Evolutionary conservation across 2,888 invertebrate genomes (phyloP), one percentile per base, ranked within the genome.

Genomic region (Hermaeophaga mercurialis): DNA sequence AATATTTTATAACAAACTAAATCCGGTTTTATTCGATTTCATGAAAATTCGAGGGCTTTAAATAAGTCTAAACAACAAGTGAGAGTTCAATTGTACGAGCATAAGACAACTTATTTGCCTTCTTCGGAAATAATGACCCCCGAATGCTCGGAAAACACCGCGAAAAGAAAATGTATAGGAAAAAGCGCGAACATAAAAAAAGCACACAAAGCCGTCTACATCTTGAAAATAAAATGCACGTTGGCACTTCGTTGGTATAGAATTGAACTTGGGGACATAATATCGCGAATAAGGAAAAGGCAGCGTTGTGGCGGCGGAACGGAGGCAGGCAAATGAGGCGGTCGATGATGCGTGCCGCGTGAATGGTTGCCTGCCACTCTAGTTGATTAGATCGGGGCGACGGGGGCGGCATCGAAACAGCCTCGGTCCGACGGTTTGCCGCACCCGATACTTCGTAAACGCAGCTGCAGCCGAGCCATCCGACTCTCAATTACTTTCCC

Each of bases 281-380:
- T 48, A 38, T 39, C 18, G 11, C n/a, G 24, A 52, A 43, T 43
- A 34, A 33, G 43, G 43, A 52, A 44, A 52, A 44, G 43, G 52
- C 52, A 34, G 34, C 5, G 50, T 18, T 28, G n/a, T 7, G 14
- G 44, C 22, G 24, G 31, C 22, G 44, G 34, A 33, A 48, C 33
- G 61, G 56, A 59, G 54, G 66, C 63, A 68, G 66, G 68, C 68
- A 68, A 68, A 68, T 68, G 66, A 68, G 68, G 68, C 66, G 68
- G 68, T 66, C 68, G 68, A 68, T 68, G 68, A 66, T 68, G 68
- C 68, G 68, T 68, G 65, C 64, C 55, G 61, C 62, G 65, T 65
- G 64, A 63, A 64, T 60, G 67, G 64, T 56, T 59, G 48, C 56
- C 54, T 54, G 34, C 62, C 67, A 69, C 69, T 69, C 68, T 62